A percentile compares a stretch with the other conserved stretches of the same genome.
These are phyloP conservation scores for Sapayoa aenigma DNA, from an alignment of 2,113 vertebrate species.

Conservation along the genomic window DNA sequence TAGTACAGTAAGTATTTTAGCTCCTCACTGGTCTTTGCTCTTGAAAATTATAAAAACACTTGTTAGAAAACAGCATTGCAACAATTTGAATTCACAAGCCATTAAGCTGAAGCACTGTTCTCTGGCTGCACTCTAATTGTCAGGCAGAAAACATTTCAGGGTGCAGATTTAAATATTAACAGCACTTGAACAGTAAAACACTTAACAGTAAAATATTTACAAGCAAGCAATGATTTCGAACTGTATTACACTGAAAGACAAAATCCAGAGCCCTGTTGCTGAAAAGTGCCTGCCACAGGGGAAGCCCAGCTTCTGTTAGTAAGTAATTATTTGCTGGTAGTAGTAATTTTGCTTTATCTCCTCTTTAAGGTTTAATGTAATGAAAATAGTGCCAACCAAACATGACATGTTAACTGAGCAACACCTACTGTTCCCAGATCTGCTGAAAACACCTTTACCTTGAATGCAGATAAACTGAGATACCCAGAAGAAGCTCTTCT, in stretches of 20 bases:
- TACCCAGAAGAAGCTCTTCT: background rate
- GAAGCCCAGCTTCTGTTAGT: background rate
- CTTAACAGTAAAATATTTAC: slow-evolving; percentile 16
- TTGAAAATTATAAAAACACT: background rate
- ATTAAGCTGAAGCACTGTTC: background rate
- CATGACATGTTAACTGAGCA: background rate
- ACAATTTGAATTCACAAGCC: background rate
- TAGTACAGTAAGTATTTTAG: background rate
- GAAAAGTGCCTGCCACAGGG: background rate
- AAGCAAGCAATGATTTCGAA: background rate
- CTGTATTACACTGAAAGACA: background rate
- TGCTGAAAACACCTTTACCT: background rate
- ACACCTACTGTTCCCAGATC: background rate
- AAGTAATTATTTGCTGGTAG: background rate
- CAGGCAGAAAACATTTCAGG: background rate
- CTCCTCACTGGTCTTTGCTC: background rate
- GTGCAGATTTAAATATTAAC: slow-evolving; percentile 14
- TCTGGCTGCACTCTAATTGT: background rate
- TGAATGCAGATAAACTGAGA: background rate
- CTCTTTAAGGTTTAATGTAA: background rate
- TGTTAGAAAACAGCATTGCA: background rate
- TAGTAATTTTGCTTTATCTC: background rate
- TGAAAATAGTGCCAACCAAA: background rate
- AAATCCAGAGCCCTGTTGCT: background rate
- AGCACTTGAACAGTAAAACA: background rate